A percentile compares a stretch with the other conserved stretches of the same genome.
These are phyloP conservation scores for Dromas ardeola DNA, from an alignment of 2,113 vertebrate species.

Conservation along the genomic window DNA sequence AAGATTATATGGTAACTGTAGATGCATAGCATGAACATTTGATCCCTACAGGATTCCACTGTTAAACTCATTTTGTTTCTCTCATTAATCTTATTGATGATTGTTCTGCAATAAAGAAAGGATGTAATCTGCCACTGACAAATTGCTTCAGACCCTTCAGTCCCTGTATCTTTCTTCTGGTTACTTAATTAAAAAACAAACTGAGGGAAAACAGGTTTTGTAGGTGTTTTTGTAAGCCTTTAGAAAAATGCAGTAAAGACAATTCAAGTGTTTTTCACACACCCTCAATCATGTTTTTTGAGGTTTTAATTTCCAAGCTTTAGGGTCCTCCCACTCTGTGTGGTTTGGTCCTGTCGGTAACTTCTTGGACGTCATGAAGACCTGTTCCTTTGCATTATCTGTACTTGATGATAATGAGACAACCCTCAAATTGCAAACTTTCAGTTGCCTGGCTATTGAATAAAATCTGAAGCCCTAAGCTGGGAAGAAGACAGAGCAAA, in stretches of 20 bases:
- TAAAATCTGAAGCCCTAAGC: background rate
- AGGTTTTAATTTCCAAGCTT: background rate
- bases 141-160: background rate
- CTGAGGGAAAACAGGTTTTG: background rate
- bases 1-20: conserved; percentile 5
- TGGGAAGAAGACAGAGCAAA: background rate
- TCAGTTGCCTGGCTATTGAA: background rate
- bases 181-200: background rate
- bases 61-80: conserved; percentile 8
- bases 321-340: background rate
- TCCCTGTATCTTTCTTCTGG: background rate
- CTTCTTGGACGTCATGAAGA: background rate
- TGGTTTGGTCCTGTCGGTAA: background rate
- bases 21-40: background rate
- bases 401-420: background rate
- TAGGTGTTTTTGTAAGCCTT: background rate
- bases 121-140: conserved; percentile 32
- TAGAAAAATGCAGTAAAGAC: background rate
- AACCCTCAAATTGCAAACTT: background rate
- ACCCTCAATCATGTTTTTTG: background rate
- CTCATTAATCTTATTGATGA: conserved; percentile 42
- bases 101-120: conserved; percentile 1
- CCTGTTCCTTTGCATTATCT: background rate
- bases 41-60: conserved; percentile 9
- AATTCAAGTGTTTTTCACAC: background rate